Percentiles rank a stretch among this genome's conserved stretches.
Conservation (phyloP, 30 jellyfish, hydroid and myxozoan species). For the Haliclystus octoradiatus region DNA sequence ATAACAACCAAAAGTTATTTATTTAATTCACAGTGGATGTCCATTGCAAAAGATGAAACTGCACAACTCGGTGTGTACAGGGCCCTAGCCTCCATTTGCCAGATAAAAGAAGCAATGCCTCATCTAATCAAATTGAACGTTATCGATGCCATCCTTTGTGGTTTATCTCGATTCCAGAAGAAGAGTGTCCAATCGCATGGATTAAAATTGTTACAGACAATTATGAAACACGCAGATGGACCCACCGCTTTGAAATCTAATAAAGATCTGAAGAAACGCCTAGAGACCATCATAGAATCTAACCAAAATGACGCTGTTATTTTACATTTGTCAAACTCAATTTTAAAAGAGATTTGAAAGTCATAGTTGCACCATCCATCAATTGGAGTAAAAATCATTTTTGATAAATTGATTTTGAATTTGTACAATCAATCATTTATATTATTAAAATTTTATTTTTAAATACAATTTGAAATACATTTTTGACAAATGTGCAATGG, state of each 20-base stretch:
- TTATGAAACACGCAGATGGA: slow-evolving; percentile 39
- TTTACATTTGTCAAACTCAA: slow-evolving; percentile 27
- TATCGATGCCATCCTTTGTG: slow-evolving; percentile 28
- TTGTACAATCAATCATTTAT: no score
- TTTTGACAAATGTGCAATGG: no score
- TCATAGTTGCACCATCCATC: not conserved
- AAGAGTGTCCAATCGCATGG: slow-evolving; percentile 39
- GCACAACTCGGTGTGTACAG: slow-evolving; percentile 38
- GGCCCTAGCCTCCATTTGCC: slow-evolving; percentile 24
- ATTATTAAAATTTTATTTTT: not conserved
- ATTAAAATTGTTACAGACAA: slow-evolving; percentile 17
- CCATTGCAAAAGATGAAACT: slow-evolving; percentile 39
- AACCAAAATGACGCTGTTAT: slow-evolving; percentile 38
- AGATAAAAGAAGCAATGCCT: slow-evolving; percentile 22
- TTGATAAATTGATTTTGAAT: not conserved
- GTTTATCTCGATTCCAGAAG: slow-evolving; percentile 17
- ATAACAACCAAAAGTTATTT: not conserved
- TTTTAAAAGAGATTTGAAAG: slow-evolving; percentile 1
- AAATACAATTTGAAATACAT: not conserved
- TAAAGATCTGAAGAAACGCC: slow-evolving; percentile 5
- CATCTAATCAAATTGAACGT: slow-evolving; percentile 26
- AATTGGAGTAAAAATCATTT: not conserved
- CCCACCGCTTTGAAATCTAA: slow-evolving; percentile 19
- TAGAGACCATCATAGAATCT: slow-evolving; percentile 6
- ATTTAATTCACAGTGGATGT: slow-evolving; percentile 45